Percentiles rank a stretch among this genome's conserved stretches.
Conservation (phyloP, 1,140 invertebrate genomes). For the Diorhabda sublineata region DNA sequence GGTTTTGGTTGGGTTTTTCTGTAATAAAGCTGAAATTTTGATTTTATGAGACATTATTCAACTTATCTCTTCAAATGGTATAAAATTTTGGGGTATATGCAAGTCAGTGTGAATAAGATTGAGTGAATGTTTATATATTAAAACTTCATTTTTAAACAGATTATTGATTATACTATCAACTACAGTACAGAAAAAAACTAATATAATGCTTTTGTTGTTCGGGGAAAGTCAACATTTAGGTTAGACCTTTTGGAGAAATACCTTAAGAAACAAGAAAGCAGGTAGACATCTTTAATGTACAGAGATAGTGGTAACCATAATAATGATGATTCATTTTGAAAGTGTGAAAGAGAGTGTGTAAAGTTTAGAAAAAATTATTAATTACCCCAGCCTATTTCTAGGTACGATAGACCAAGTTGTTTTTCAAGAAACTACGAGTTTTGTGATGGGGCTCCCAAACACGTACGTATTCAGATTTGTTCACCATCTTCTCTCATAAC, state of each 20-base stretch:
- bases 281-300: constrained; percentile 12
- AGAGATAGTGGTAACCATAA: constrained; percentile 15
- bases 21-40: too few relatives aligned
- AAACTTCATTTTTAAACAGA: neutral
- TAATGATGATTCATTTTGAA: constrained; percentile 11
- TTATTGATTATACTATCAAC: constrained; percentile 8
- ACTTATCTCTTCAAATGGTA: constrained; percentile 14
- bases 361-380: constrained; percentile 51
- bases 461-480: constrained; percentile 47
- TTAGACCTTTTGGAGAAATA: constrained; percentile 31
- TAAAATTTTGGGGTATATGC: constrained; percentile 40
- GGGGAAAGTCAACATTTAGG: constrained; percentile 38
- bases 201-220: constrained; percentile 41
- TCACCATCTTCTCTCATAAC: constrained; percentile 31
- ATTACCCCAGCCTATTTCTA: constrained; percentile 54
- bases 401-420: constrained; percentile 44
- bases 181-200: constrained; percentile 35
- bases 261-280: constrained; percentile 5
- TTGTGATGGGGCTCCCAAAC: constrained; percentile 32
- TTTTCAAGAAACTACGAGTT: constrained; percentile 37
- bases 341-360: constrained; percentile 47
- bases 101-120: constrained; percentile 11
- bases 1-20: too few relatives aligned
- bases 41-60: neutral
- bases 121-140: constrained; percentile 6